Percentiles rank a stretch among this genome's conserved stretches.
Evolutionary conservation across 2,797 vertebrate genomes (phyloP).

Genomic region (Clarias laeviceps): DNA sequence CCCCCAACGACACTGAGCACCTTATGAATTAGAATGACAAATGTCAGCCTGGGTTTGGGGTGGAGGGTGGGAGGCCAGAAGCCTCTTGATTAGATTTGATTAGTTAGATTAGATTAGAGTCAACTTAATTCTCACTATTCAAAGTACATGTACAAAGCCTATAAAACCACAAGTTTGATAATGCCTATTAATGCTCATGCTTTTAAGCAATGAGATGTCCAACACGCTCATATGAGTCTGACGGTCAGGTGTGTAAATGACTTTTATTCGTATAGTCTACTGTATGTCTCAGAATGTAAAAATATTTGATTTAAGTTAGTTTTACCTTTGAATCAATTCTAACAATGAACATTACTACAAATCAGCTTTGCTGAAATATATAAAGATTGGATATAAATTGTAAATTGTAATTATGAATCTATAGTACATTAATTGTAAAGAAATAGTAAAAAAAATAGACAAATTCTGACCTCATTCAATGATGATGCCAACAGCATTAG

Average conservation of each 20-base stretch:
- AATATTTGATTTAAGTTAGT: neutral
- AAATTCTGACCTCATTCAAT: too few relatives aligned
- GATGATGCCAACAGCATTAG: neutral
- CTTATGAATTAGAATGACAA: neutral
- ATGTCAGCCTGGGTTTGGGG: neutral
- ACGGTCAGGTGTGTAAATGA: neutral
- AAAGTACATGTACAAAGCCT: too few relatives aligned
- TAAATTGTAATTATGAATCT: too few relatives aligned
- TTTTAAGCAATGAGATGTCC: neutral
- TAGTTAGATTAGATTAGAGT: too few relatives aligned
- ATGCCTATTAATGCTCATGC: too few relatives aligned
- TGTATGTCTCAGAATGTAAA: neutral
- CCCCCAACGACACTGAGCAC: neutral
- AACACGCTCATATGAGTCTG: neutral
- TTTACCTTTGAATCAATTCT: neutral
- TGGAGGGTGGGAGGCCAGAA: too few relatives aligned
- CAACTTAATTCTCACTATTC: too few relatives aligned
- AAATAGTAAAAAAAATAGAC: too few relatives aligned
- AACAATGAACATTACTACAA: neutral
- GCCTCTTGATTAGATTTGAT: too few relatives aligned
- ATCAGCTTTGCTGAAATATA: neutral
- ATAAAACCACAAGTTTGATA: too few relatives aligned
- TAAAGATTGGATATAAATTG: neutral
- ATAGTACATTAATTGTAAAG: too few relatives aligned
- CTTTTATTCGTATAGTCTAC: neutral